A percentile compares a stretch with the other conserved stretches of the same genome.
Evolutionary conservation across 1,140 invertebrate species (phyloP).

Genomic region (Mya arenaria): DNA sequence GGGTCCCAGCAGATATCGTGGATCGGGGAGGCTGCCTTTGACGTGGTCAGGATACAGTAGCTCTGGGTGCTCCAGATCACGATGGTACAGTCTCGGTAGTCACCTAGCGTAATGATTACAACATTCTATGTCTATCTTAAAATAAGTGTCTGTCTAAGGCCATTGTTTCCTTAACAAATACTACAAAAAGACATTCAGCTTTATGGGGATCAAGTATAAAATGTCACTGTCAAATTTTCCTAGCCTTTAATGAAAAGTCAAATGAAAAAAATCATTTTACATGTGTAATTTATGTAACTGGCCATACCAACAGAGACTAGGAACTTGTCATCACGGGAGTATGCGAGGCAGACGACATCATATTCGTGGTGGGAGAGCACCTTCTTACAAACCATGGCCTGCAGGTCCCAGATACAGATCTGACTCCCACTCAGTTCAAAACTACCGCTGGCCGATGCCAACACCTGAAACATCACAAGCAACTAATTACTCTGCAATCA

Average conservation of each 20-base stretch:
- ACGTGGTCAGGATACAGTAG: constrained; percentile 71
- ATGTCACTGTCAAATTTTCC: no score
- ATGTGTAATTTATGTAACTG: no score
- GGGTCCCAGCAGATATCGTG: constrained; percentile 79
- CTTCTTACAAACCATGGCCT: constrained; percentile 69
- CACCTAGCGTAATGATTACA: no score
- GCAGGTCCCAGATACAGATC: constrained; percentile 78
- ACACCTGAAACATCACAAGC: constrained; percentile 60
- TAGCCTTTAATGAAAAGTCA: no score
- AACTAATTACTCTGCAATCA: no score
- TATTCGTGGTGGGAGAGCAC: constrained; percentile 73
- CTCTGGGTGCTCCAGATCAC: constrained; percentile 77
- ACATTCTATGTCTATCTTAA: no score
- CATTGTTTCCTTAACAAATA: no score
- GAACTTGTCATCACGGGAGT: constrained; percentile 78
- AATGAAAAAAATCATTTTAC: no score
- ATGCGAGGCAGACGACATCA: constrained; percentile 75
- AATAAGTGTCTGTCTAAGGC: no score
- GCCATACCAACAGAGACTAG: constrained; percentile 77
- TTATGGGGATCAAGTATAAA: no score
- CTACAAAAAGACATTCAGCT: no score
- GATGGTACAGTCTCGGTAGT: constrained; percentile 74
- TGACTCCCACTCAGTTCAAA: constrained; percentile 72
- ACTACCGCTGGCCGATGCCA: constrained; percentile 78
- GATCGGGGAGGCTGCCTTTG: constrained; percentile 69